phyloP scores from a whole-genome alignment of 1,140 invertebrate genomes.

The Hyles euphorbiae region DNA sequence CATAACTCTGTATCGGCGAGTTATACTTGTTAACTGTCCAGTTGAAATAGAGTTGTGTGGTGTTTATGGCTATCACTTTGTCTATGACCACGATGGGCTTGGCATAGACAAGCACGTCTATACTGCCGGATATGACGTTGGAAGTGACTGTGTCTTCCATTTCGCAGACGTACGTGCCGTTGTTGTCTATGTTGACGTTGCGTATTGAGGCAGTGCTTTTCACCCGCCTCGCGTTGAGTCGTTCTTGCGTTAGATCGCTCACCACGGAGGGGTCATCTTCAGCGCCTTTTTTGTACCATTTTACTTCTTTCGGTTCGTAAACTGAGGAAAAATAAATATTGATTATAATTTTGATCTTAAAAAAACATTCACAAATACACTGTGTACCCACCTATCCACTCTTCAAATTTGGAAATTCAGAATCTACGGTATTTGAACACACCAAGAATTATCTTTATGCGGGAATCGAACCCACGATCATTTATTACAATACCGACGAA shows the following conservation, averaged over 20 bases:
- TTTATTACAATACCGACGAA: no score
- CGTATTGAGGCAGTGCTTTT: constrained; percentile 38
- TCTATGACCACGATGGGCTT: constrained; percentile 83
- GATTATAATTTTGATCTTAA: neutral
- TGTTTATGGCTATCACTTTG: constrained; percentile 84
- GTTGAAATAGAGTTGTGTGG: constrained; percentile 85
- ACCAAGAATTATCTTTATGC: no score
- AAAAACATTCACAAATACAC: no score
- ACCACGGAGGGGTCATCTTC: constrained; percentile 29
- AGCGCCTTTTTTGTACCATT: constrained; percentile 46
- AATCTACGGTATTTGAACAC: no score
- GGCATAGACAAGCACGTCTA: constrained; percentile 80
- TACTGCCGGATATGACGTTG: constrained; percentile 36
- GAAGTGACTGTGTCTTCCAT: constrained; percentile 37
- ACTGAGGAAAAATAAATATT: constrained; percentile 35
- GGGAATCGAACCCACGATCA: no score
- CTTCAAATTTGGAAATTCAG: no score
- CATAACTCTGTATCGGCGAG: constrained; percentile 80
- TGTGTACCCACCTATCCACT: no score
- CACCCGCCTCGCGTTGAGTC: constrained; percentile 34
- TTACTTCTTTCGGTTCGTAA: constrained; percentile 45
- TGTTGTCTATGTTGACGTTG: constrained; percentile 36
- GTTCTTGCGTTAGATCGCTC: constrained; percentile 20
- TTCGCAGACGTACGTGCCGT: constrained; percentile 54
- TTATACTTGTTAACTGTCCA: constrained; percentile 89